phyloP scores from a whole-genome alignment of 2,797 vertebrate genomes.

The Apodemus agrarius region DNA sequence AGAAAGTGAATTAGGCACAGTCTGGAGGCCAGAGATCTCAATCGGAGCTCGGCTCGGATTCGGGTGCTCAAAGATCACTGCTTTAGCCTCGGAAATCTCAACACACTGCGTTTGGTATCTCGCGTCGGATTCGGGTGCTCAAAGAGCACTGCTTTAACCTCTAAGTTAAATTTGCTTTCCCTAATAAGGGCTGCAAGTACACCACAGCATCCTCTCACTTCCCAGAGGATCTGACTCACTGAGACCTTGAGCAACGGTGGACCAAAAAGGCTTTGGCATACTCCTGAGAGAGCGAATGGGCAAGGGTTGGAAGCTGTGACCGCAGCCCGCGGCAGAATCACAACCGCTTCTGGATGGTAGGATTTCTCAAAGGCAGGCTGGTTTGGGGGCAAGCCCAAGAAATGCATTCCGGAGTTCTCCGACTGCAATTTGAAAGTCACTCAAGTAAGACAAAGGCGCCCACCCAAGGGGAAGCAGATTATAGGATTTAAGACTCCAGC shows the following conservation, averaged over 20 bases:
- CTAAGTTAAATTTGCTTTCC: not conserved
- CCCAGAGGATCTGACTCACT: not conserved
- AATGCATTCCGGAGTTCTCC: not conserved
- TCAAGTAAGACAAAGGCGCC: constrained; percentile 42
- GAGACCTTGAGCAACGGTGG: too few relatives aligned
- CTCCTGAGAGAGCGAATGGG: not conserved
- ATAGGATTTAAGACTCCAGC: not conserved
- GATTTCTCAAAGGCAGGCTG: constrained; percentile 52
- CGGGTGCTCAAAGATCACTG: accelerated
- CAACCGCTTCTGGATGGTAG: not conserved
- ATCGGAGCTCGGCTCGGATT: not conserved
- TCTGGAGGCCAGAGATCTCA: not conserved
- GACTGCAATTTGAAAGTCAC: constrained; percentile 48
- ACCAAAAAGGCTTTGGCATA: not conserved
- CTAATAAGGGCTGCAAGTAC: not conserved
- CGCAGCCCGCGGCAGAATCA: not conserved
- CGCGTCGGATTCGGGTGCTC: accelerated
- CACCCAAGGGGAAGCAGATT: constrained; percentile 51
- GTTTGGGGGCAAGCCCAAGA: constrained; percentile 49
- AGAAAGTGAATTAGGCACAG: not conserved
- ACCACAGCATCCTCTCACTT: not conserved
- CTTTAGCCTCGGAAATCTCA: not conserved
- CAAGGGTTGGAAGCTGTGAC: not conserved
- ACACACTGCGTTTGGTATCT: not conserved
- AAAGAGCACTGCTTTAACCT: not conserved